Base-by-base conservation (phyloP, 2,797 vertebrate genomes). In the Manis crassicaudata region DNA sequence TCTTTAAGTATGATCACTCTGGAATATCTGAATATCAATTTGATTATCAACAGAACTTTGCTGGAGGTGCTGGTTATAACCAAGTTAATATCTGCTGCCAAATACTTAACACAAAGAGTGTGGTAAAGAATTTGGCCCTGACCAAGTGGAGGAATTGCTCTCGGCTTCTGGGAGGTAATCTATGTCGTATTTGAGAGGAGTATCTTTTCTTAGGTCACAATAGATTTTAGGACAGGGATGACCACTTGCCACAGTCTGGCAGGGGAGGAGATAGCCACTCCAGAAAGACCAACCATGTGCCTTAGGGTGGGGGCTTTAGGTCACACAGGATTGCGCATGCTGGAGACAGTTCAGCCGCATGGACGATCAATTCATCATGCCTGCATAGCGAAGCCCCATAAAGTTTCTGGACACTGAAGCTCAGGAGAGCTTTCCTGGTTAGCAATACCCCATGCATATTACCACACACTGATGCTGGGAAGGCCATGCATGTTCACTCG, bases 1-100 rank as follows among this genome's bases (percentile, higher is more conserved):
- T 94, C 35, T 94, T 86, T 60, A 88, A 72, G 8, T 83, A 8
- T 58, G 27, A 50, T 92, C 75, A 56, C 76, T 94, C 88, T 84
- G 52, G 35, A 65, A 46, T 82, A 86, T 50, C 72, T 95, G 72
- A 88, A 68, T 90, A 93, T 70, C 72, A 84, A 62, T 32, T 81
- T 75, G 20, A 70, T 75, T 70, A 90, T 96, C 81, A 92, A 58
- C 40, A 72, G 58, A 80, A 70, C 58, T 75, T 89, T 94, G 23
- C 90, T 62, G 2, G 93, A 62, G 32, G 25, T 16, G 52, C 46
- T 73, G n/a, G n/a, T 86, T 70, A 67, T 52, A 91, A 62, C 52
- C 32, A 75, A n/a, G 56, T 89, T 60, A 62, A 35, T 58, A 14
- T 77, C 43, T 60, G 27, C 79, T 70, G 86, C 40, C 25, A 88